Base-by-base conservation (phyloP, 2,797 vertebrate species). In the Atherinosoma microstoma region DNA sequence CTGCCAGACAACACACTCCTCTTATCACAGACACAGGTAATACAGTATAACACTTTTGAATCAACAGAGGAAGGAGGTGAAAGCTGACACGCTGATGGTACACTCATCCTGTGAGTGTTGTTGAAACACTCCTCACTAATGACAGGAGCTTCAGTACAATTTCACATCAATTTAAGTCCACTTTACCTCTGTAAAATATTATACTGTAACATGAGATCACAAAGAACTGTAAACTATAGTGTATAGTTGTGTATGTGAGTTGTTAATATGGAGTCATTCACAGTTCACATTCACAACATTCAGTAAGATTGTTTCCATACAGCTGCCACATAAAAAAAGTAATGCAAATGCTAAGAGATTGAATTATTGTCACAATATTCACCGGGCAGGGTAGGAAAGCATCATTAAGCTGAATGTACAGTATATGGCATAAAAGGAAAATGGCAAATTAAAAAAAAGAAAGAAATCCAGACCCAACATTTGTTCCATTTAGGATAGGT, bases 11-110 rank as follows among this genome's bases (percentile, higher is more conserved):
- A 82, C 72, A 85, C 73, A 76, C 69, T 78, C 34, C 75, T 79
- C 73, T 84, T 45, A 86, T 84, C 64, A 78, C 63, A 63, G 75
- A 89, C 79, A 86, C 68, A 75, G 59, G 83, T 65, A 72, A 75
- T 66, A 82, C 84, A 89, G 85, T 84, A 85, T 82, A 82, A 87
- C 76, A 71, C 86, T 84, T 78, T 64, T 70, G 35, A 58, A 67
- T 38, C 40, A 54, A 78, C 65, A 70, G 73, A 80, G 73, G 78
- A 67, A 53, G 61, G 18, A 68, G n/a, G 67, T 35, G 32, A 73
- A 59, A 22, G 40, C 63, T 24, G 2, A 64, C 53, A 66, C 30
- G 64, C 34, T 22, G 58, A 79, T 67, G 74, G 70, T 18, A 42
- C 1, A 1, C 15, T 66, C 38, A 27, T 54, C 49, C 6, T 51